Percentiles rank a stretch among this genome's conserved stretches.
Evolutionary conservation across 2,113 vertebrate species (phyloP).

Genomic region (Scartelaos histophorus): DNA sequence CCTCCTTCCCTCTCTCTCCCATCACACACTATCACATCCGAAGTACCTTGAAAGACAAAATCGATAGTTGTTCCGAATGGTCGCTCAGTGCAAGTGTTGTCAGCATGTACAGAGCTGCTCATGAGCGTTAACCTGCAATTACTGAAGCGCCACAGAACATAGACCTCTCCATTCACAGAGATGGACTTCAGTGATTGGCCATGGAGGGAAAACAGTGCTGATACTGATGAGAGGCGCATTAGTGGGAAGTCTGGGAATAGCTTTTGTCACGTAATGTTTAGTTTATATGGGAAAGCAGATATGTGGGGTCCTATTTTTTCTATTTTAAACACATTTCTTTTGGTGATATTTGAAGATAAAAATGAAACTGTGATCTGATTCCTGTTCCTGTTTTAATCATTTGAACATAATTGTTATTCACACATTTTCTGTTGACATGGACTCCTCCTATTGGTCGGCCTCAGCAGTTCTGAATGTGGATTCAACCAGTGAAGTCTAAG

Average conservation of each 20-base stretch:
- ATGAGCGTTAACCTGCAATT: constrained; percentile 31
- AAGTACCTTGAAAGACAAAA: constrained; percentile 37
- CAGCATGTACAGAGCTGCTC: constrained; percentile 10
- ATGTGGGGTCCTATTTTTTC: too few species aligned
- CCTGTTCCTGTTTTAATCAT: too few species aligned
- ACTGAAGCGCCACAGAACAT: constrained; percentile 15
- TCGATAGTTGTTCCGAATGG: constrained; percentile 46
- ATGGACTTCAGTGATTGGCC: constrained; percentile 9
- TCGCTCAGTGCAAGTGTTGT: constrained; percentile 11
- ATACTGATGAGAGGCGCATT: constrained; percentile 17
- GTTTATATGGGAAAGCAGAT: too few species aligned
- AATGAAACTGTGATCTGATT: too few species aligned
- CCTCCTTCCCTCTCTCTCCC: not conserved
- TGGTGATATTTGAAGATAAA: too few species aligned
- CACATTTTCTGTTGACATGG: too few species aligned
- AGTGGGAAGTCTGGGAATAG: not conserved
- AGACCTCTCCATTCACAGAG: constrained; percentile 28
- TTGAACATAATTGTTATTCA: too few species aligned
- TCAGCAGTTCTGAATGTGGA: too few species aligned
- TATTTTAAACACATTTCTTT: too few species aligned
- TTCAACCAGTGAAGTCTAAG: too few species aligned
- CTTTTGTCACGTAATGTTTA: too few species aligned
- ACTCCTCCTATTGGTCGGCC: too few species aligned
- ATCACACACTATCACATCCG: constrained; percentile 35
- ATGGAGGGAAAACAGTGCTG: constrained; percentile 12